Evolutionary conservation across 2,113 vertebrate genomes (phyloP), one percentile per base, ranked within the genome.

Genomic region (Callorhinus ursinus): DNA sequence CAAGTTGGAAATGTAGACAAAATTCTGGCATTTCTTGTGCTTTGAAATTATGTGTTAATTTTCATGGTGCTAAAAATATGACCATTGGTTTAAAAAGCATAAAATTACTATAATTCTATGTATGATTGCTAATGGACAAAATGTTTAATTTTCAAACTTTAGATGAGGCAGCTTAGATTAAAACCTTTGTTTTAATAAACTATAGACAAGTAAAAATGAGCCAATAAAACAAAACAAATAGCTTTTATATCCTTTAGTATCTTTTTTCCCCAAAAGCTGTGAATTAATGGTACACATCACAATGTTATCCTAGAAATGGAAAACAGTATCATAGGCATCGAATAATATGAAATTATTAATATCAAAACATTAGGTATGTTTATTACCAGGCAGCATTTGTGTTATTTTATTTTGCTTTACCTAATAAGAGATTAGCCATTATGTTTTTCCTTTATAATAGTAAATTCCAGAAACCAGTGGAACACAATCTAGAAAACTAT

Each of bases 401-500:
- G 11, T 61, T 84, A 55, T 85, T 65, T 42, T 86, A 55, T 77
- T 83, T 95, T 83, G 55, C 13, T 57, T 96, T 76, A 11, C 42
- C 59, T 69, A 61, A 24, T 69, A 63, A 95, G 77, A 94, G 42
- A 31, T 46, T 71, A 65, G n/a, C 22, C 57, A 61, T 74, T 67
- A 67, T 46, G 26, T 3, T 71, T 92, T 55, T 65, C 11, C 46
- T 81, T 59, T 53, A 14, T 92, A 31, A 71, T 51, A n/a, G 14
- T 77, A 87, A 95, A 69, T 97, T 92, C n/a, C 53, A 92, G 65
- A 88, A 92, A 79, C 83, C 13, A 65, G 76, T 42, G 51, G 22
- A 81, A 59, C 21, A 74, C 28, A 74, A 16, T 46, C 51, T 93
- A 61, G 92, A 74, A 90, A 84, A 61, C 39, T 84, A 28, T 53